phyloP scores from a whole-genome alignment of 2,113 vertebrate species.

The Pristiophorus japonicus region DNA sequence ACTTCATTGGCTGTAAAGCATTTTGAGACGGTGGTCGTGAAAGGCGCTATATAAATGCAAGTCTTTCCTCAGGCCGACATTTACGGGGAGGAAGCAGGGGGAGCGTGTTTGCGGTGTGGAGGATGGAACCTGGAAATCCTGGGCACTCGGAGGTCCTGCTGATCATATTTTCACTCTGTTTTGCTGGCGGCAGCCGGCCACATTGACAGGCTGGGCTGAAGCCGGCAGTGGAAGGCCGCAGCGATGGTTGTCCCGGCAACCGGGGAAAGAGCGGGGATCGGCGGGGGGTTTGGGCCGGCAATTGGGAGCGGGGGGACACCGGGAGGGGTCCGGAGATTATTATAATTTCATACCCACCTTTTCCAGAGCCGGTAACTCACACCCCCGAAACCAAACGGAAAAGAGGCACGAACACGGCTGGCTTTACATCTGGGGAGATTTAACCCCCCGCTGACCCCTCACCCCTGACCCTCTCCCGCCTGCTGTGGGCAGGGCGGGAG shows the following conservation, averaged over 20 bases:
- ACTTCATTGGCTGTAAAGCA: too few relatives aligned
- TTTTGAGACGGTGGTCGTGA: too few relatives aligned
- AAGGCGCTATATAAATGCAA: too few relatives aligned
- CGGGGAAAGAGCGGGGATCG: background rate
- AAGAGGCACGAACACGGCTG: too few relatives aligned
- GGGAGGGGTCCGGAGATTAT: background rate
- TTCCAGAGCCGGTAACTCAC: too few relatives aligned
- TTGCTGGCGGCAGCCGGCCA: background rate
- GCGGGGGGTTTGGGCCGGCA: background rate
- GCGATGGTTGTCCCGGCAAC: background rate
- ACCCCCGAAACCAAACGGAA: too few relatives aligned
- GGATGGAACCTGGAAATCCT: background rate
- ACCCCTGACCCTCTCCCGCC: too few relatives aligned
- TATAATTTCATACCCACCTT: too few relatives aligned
- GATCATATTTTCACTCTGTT: background rate
- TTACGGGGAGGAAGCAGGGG: background rate
- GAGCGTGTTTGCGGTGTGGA: background rate
- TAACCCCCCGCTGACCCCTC: too few relatives aligned
- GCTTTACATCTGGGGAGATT: too few relatives aligned
- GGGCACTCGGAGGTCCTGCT: background rate
- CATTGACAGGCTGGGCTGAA: background rate
- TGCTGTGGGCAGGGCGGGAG: too few relatives aligned
- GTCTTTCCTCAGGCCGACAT: too few relatives aligned
- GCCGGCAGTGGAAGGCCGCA: background rate
- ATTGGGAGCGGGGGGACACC: background rate